phyloP scores from a whole-genome alignment of 2,113 vertebrate genomes.

The Myocastor coypus region DNA sequence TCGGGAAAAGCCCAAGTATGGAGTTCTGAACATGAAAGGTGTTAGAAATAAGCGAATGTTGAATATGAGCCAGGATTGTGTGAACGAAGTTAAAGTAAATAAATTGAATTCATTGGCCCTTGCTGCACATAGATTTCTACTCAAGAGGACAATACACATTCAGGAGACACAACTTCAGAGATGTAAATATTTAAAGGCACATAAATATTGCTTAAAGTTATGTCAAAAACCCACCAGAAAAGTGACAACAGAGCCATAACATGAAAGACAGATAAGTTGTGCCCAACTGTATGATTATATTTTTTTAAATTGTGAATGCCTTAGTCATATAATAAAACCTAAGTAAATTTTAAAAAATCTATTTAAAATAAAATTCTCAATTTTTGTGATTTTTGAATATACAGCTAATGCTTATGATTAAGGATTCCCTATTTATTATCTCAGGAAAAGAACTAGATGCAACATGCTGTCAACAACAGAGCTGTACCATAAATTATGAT shows the following conservation, averaged over 20 bases:
- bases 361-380: conserved; percentile 8
- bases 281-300: neutral
- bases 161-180: neutral
- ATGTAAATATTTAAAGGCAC: conserved; percentile 40
- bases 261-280: neutral
- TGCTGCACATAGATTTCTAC: neutral
- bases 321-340: conserved; percentile 32
- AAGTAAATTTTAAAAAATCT: neutral
- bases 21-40: neutral
- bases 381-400: neutral
- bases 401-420: neutral
- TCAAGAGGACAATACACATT: neutral
- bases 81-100: neutral
- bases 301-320: neutral
- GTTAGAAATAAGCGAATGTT: neutral
- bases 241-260: neutral
- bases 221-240: neutral
- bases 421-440: neutral
- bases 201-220: conserved; percentile 42
- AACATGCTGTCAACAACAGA: neutral
- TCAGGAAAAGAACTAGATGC: neutral
- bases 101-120: neutral
- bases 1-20: neutral
- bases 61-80: neutral
- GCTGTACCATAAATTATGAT: neutral